Conservation (phyloP, 1,140 invertebrate genomes). For the Drusus annulatus region DNA sequence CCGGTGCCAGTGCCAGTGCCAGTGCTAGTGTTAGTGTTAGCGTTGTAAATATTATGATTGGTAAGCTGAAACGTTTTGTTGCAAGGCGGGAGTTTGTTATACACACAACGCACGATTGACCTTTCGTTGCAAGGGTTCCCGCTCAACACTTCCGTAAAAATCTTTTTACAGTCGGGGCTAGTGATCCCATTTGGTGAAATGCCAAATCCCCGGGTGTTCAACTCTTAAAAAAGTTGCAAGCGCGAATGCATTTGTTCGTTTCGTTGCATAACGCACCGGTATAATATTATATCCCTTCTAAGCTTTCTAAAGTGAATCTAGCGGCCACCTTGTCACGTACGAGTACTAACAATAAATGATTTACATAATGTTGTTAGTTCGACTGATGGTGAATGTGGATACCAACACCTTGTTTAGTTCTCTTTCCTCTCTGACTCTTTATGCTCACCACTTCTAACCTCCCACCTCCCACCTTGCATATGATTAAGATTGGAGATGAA, state of each 20-base stretch:
- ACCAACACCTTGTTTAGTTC: not conserved
- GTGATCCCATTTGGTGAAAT: conserved; percentile 30
- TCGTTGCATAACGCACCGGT: conserved; percentile 31
- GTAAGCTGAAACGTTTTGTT: not conserved
- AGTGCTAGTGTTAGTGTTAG: no score
- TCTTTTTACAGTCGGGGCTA: conserved; percentile 38
- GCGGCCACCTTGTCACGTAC: not conserved
- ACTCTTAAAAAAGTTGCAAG: conserved; percentile 36
- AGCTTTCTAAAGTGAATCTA: conserved; percentile 5
- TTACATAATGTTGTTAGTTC: no score
- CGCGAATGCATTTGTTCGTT: conserved; percentile 25
- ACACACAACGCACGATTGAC: conserved; percentile 14
- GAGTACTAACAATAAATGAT: no score
- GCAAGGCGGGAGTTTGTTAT: not conserved
- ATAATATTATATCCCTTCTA: not conserved
- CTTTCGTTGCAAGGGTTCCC: conserved; percentile 26
- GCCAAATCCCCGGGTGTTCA: conserved; percentile 37
- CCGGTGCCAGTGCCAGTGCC: no score
- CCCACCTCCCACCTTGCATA: conserved; percentile 1
- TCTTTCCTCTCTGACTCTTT: not conserved
- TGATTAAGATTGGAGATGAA: not conserved
- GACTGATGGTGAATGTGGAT: not conserved
- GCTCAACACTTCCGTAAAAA: conserved; percentile 37
- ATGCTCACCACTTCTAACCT: not conserved
- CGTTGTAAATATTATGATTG: no score